A percentile compares a stretch with the other conserved stretches of the same genome.
Conservation (phyloP, 2,113 vertebrate genomes). For the Oryzias celebensis region DNA sequence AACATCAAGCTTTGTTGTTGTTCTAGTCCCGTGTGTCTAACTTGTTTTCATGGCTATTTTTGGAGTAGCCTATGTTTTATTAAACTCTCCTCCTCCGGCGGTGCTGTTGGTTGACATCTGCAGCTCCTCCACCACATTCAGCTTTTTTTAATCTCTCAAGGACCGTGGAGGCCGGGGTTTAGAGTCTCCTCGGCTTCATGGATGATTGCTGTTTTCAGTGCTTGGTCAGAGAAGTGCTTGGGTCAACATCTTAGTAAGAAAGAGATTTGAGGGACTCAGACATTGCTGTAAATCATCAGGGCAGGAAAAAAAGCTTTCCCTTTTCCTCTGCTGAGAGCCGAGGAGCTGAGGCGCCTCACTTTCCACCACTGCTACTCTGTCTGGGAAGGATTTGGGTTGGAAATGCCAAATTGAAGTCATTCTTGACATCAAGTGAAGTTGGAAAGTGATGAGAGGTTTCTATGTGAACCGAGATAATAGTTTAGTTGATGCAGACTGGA, state of each 20-base stretch:
- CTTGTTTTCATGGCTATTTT: constrained; percentile 23
- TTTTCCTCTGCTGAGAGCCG: not conserved
- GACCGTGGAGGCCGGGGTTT: not conserved
- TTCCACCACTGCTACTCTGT: no score
- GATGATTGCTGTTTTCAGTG: no score
- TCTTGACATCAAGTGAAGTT: not conserved
- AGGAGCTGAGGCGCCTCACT: no score
- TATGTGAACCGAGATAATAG: constrained; percentile 6
- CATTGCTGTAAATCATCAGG: no score
- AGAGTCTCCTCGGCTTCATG: not conserved
- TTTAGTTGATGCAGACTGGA: not conserved
- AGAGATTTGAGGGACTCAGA: no score
- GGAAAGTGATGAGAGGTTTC: not conserved
- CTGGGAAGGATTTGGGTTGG: no score
- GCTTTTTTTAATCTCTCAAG: constrained; percentile 24
- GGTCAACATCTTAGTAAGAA: not conserved
- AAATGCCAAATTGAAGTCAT: not conserved
- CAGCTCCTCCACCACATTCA: constrained; percentile 10
- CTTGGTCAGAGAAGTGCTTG: not conserved
- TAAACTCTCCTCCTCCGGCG: constrained; percentile 6
- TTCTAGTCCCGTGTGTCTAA: constrained; percentile 6
- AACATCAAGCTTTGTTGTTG: not conserved
- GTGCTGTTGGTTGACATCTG: not conserved
- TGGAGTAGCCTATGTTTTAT: constrained; percentile 46
- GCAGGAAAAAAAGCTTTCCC: no score